phyloP scores from a whole-genome alignment of 2,113 vertebrate genomes.

The Lagopus muta region DNA sequence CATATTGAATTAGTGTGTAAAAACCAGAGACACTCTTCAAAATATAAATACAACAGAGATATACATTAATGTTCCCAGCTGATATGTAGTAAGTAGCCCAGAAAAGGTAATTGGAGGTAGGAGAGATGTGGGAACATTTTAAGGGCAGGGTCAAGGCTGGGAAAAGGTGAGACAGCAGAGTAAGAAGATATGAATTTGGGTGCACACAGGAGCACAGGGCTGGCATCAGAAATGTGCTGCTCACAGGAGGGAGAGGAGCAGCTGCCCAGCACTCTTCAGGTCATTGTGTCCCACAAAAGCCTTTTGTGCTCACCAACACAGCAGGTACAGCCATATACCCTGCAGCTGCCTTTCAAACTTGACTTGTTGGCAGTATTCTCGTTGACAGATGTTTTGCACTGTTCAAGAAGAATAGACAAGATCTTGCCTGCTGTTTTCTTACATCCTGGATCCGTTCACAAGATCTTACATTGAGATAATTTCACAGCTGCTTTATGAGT shows the following conservation, averaged over 20 bases:
- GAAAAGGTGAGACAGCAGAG: not conserved
- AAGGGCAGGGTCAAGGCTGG: not conserved
- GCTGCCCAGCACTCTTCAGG: not conserved
- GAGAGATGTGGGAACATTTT: not conserved
- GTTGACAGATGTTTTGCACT: constrained; percentile 10
- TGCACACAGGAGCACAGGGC: not conserved
- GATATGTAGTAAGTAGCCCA: not conserved
- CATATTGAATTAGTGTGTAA: not conserved
- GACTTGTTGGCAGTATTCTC: not conserved
- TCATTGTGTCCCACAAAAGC: not conserved
- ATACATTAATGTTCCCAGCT: not conserved
- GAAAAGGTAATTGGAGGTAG: constrained; percentile 11
- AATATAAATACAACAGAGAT: not conserved
- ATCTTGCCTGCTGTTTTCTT: not conserved
- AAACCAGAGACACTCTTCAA: not conserved
- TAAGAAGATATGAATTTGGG: not conserved
- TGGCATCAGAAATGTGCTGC: not conserved
- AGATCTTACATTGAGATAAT: constrained; percentile 2
- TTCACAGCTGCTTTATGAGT: constrained; percentile 9
- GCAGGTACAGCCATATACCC: not conserved
- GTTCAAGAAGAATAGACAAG: constrained; percentile 11
- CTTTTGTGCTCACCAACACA: not conserved
- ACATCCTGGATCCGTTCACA: not conserved
- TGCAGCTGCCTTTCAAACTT: not conserved
- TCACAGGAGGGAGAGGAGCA: not conserved